These are phyloP conservation scores for Apantesis nais DNA, from an alignment of 2,888 invertebrate species.

Conservation along the genomic window DNA sequence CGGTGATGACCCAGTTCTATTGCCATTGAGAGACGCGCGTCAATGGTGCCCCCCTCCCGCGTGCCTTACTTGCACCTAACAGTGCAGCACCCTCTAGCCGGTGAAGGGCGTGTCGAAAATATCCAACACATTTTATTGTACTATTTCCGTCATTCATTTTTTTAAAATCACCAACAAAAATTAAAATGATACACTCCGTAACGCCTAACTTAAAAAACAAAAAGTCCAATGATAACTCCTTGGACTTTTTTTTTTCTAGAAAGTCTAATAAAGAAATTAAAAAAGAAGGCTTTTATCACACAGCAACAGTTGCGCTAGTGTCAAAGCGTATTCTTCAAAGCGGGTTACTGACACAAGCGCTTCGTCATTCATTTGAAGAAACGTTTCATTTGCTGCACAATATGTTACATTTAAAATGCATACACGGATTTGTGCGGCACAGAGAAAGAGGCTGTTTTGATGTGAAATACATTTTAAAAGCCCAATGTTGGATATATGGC, in stretches of 20 bases:
- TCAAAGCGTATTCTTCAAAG: constrained; percentile 28
- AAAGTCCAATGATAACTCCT: no score
- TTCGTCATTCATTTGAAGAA: no score
- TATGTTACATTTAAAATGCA: constrained; percentile 36
- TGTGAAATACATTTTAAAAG: no score
- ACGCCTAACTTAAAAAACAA: no score
- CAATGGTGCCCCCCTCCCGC: constrained; percentile 74
- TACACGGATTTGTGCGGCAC: constrained; percentile 26
- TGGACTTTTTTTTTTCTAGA: background rate
- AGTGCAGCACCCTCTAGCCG: constrained; percentile 51
- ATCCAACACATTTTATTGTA: constrained; percentile 8
- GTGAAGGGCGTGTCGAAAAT: constrained; percentile 38
- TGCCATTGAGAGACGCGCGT: constrained; percentile 84
- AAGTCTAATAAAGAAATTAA: background rate
- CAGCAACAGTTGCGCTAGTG: constrained; percentile 6
- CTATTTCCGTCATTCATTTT: constrained; percentile 3
- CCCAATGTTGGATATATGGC: no score
- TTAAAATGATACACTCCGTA: background rate
- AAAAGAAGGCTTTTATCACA: background rate
- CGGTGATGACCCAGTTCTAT: constrained; percentile 75
- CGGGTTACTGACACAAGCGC: constrained; percentile 36
- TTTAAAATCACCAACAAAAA: constrained; percentile 3
- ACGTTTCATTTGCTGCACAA: constrained; percentile 37
- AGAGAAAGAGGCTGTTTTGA: no score
- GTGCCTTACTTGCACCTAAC: constrained; percentile 49